Evolutionary conservation across 1,140 invertebrate species (phyloP), one percentile per base, ranked within the genome.

Genomic region (Neotoxoptera formosana): DNA sequence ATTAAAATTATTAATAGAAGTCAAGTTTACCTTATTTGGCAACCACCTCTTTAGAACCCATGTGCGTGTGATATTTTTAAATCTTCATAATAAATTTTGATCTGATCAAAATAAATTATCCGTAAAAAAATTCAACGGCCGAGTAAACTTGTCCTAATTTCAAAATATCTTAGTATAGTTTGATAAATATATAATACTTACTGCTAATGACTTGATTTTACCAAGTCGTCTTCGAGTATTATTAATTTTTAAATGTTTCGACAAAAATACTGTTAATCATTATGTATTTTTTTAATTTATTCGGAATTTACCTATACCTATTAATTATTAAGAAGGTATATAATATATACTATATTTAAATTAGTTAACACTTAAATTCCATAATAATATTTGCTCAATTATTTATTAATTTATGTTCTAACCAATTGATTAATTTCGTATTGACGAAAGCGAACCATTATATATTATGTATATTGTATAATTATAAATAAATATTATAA

Each of bases 21-120:
- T 45, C 53, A 45, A 90, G 89, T 67, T 90, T 41, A 67, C 89
- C 89, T 60, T 90, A 67, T 90, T 90, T 90, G 89, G 89, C 53
- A n/a, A 90, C 56, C 36, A 45, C 56, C 36, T 60, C 89, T 30
- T 67, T 90, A 67, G 7, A 41, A 60, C 51, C 36, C 23, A 41
- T 45, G 14, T 8, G 53, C 7, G 87, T 17, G 36, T 11, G 41
- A 67, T 90, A 90, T 90, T 67, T 90, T 90, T 90, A 90, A 67
- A 90, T 60, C 53, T 30, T 90, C 23, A 56, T 23, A 53, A n/a
- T n/a, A n/a, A n/a, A 45, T 90, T 56, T 90, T 45, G 48, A 34
- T 89, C 87, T 36, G 34, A 89, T 53, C 17, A 53, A 89, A 89
- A 89, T n/a, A 20, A 23, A 53, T 48, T 47, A 48, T 51, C 45